A percentile compares a stretch with the other conserved stretches of the same genome.
phyloP scores from a whole-genome alignment of 2,113 vertebrate species.

The Saccopteryx leptura region DNA sequence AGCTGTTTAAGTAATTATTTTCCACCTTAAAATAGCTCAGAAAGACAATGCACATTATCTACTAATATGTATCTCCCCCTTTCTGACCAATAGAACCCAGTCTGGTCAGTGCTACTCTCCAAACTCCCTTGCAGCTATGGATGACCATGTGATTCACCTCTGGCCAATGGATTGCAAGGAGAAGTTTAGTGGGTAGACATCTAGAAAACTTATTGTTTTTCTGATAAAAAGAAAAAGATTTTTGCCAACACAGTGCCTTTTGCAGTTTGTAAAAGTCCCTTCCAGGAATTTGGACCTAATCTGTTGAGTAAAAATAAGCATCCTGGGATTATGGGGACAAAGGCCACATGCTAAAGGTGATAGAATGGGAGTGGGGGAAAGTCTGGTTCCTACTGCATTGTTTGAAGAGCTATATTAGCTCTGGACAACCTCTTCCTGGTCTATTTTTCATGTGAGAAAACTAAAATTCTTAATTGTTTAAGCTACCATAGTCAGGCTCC shows the following conservation, averaged over 20 bases:
- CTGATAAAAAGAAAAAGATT: not conserved
- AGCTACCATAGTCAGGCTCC: not conserved
- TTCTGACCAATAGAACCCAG: not conserved
- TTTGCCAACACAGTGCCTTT: not conserved
- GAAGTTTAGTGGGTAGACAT: not conserved
- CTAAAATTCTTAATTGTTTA: not conserved
- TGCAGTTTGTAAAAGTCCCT: not conserved
- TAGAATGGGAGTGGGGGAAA: not conserved
- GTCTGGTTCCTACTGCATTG: not conserved
- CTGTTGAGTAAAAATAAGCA: not conserved
- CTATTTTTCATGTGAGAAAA: conserved; percentile 50
- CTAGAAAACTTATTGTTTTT: not conserved
- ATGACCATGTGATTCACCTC: not conserved
- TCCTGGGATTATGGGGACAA: not conserved
- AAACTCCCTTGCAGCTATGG: not conserved
- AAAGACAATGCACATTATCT: not conserved
- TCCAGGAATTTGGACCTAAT: not conserved
- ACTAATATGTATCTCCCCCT: not conserved
- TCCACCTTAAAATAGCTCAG: not conserved
- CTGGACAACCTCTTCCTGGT: not conserved
- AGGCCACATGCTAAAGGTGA: not conserved
- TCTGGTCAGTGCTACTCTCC: not conserved
- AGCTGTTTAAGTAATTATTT: not conserved
- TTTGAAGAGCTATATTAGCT: not conserved
- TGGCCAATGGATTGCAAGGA: not conserved